phyloP scores from a whole-genome alignment of 2,888 invertebrate genomes.

The Sphaerophoria rueppellii region DNA sequence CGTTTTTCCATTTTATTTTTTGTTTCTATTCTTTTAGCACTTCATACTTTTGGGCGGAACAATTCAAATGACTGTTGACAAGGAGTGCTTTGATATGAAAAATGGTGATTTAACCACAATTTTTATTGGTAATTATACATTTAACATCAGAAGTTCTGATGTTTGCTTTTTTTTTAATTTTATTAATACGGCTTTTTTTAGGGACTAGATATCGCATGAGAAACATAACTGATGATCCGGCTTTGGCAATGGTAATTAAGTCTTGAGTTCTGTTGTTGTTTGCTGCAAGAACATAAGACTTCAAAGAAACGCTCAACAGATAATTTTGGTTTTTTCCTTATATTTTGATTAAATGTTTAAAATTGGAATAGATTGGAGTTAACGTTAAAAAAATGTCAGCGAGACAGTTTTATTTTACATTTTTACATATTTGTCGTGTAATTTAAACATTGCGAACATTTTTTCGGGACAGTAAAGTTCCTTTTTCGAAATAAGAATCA shows the following conservation, averaged over 20 bases:
- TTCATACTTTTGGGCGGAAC: constrained; percentile 50
- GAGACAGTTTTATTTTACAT: no score
- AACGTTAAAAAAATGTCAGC: no score
- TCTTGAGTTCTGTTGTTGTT: background rate
- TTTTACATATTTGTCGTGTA: no score
- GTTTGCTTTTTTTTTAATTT: background rate
- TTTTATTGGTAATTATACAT: constrained; percentile 55
- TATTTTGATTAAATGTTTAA: no score
- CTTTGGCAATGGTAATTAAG: constrained; percentile 67
- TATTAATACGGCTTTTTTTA: constrained; percentile 11
- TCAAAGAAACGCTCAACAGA: no score
- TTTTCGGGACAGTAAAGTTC: no score
- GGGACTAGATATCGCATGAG: constrained; percentile 45
- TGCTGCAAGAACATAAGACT: background rate
- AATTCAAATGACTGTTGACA: constrained; percentile 40
- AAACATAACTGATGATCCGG: constrained; percentile 62
- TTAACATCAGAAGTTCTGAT: background rate
- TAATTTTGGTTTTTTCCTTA: no score
- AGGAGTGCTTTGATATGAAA: constrained; percentile 37
- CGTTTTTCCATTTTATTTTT: background rate
- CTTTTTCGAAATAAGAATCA: no score
- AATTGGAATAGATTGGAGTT: no score
- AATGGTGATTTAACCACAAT: constrained; percentile 62
- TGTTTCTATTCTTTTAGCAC: constrained; percentile 46
- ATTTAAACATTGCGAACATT: no score